phyloP scores from a whole-genome alignment of 2,888 invertebrate species.

The Latrodectus elegans region DNA sequence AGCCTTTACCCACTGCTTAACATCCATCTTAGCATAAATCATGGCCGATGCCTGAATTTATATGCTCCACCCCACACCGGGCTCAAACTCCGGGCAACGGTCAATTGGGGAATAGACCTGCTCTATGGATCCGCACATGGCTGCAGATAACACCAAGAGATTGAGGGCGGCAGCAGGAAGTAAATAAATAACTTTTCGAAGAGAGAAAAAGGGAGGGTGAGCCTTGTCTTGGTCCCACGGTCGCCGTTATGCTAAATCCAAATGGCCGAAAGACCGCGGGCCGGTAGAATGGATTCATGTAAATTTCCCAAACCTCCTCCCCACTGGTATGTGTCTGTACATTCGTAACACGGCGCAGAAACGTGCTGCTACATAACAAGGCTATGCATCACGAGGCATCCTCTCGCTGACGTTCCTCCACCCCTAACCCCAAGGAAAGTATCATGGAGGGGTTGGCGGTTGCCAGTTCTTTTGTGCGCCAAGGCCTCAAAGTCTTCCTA shows the following conservation, averaged over 20 bases:
- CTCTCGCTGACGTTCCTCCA: conserved; percentile 7
- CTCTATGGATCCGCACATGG: conserved; percentile 17
- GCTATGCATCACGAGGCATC: conserved; percentile 50
- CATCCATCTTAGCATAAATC: conserved; percentile 34
- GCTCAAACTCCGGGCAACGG: conserved; percentile 30
- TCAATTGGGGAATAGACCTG: conserved; percentile 61
- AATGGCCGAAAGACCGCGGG: conserved; percentile 43
- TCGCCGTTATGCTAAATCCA: conserved; percentile 67
- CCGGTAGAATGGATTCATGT: conserved; percentile 63
- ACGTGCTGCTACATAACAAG: conserved; percentile 65
- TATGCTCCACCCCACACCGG: conserved; percentile 9
- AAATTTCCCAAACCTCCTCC: conserved; percentile 44
- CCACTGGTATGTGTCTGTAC: conserved; percentile 35
- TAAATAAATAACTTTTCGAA: conserved; percentile 49
- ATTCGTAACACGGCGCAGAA: conserved; percentile 53
- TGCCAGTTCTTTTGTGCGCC: conserved; percentile 43
- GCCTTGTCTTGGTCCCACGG: conserved; percentile 37
- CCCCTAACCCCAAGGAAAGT: neutral
- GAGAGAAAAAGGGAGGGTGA: conserved; percentile 9
- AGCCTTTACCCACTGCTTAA: conserved; percentile 12
- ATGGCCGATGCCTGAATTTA: conserved; percentile 52
- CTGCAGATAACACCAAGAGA: conserved; percentile 44
- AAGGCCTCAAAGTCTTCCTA: conserved; percentile 43
- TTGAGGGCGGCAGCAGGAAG: conserved; percentile 41
- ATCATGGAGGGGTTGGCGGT: neutral